Base-by-base conservation (phyloP, 2,797 vertebrate species). In the Crocodylus rhombifer region DNA sequence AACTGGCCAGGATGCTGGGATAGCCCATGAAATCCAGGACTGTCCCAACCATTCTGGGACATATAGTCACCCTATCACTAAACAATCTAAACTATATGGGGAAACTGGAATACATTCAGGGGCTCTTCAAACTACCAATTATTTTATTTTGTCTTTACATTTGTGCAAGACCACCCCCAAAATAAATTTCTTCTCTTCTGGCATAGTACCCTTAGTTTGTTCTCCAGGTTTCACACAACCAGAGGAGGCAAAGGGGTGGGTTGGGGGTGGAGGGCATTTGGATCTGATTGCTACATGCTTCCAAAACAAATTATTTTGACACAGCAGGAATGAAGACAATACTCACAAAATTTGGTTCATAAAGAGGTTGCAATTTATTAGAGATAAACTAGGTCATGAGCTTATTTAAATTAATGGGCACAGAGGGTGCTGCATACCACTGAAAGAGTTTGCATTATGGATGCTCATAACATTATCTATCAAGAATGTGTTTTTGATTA, bases 351-450 rank as follows among this genome's bases (percentile, higher is more conserved):
- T 94, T 86, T 81, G 91, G 71, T 84, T 97, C 96, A 94, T 92
- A 93, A 4, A 5, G 95, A 94, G 96, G 80, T 90, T 97, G 95
- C 79, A 92, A 96, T 97, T 97, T 96, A 96, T 96, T 97, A 97
- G 96, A 97, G 55, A 89, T 95, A 93, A 97, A 96, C 92, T 93
- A 94, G 93, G 96, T 97, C 96, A 96, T 57, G 80, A 76, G 95
- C 91, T 96, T 96, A 95, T 97, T 97, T 96, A 97, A 95, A 92
- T 96, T 96, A 97, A 96, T 90, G 93, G 86, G 94, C 95, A 95
- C 95, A 95, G 95, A 94, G 76, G 93, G 95, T 89, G 91, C 88
- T 96, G 94, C 95, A 95, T 95, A 97, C 95, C 95, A 96, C 94
- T 96, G 95, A 97, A 96, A 94, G 95, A 93, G 78, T 93, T 86